A percentile compares a stretch with the other conserved stretches of the same genome.
Evolutionary conservation across 2,888 invertebrate genomes (phyloP).

Genomic region (Scaptomyza parva): DNA sequence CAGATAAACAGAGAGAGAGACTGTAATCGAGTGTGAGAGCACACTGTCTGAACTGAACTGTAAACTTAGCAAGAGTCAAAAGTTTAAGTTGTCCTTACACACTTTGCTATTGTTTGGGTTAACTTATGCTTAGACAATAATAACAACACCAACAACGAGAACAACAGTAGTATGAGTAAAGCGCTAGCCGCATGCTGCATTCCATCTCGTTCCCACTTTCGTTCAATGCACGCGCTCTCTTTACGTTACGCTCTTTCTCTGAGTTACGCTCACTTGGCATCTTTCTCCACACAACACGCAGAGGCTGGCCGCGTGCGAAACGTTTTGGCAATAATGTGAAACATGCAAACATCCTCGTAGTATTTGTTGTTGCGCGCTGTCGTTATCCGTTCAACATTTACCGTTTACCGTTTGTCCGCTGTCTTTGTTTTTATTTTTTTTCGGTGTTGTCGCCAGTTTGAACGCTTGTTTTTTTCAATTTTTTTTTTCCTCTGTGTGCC

Average conservation of each 20-base stretch:
- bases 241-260: conserved; percentile 26
- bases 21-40: conserved; percentile 12
- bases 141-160: conserved; percentile 21
- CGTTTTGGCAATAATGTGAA: conserved; percentile 70
- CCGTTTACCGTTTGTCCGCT: conserved; percentile 15
- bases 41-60: conserved; percentile 6
- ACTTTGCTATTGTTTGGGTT: conserved; percentile 18
- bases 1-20: background rate
- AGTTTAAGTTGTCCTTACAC: conserved; percentile 19
- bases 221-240: conserved; percentile 25
- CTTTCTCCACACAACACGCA: too few relatives aligned
- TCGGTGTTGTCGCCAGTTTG: background rate
- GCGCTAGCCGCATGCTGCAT: conserved; percentile 39
- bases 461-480: background rate
- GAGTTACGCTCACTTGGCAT: conserved; percentile 40
- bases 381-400: conserved; percentile 27
- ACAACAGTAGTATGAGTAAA: conserved; percentile 20
- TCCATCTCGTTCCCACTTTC: conserved; percentile 35
- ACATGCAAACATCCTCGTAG: conserved; percentile 46
- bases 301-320: conserved; percentile 52
- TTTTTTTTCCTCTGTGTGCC: background rate
- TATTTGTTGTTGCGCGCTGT: conserved; percentile 46
- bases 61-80: conserved; percentile 32
- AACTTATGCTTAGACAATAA: conserved; percentile 43
- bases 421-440: conserved; percentile 8